phyloP scores from a whole-genome alignment of 2,797 vertebrate genomes.

The Apogon hyalosoma region DNA sequence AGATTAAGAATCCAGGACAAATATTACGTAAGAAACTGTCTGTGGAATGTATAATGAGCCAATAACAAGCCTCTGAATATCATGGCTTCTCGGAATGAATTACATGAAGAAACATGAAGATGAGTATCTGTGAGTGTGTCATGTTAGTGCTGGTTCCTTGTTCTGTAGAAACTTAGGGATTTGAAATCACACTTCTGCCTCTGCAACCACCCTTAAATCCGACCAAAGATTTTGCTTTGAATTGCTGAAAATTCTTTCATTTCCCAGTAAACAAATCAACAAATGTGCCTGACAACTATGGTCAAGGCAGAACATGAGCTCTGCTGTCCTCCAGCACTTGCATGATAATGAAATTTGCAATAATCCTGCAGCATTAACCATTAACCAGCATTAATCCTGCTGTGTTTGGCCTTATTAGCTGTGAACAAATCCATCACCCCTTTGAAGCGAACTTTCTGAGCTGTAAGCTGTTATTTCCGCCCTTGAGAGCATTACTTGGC shows the following conservation, averaged over 20 bases:
- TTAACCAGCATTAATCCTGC: conserved; percentile 60
- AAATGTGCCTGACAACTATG: conserved; percentile 5
- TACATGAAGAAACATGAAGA: not conserved
- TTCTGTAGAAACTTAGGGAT: not conserved
- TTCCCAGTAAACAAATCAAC: conserved; percentile 34
- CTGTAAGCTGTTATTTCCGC: conserved; percentile 56
- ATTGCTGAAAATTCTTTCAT: not conserved
- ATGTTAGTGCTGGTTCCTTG: not conserved
- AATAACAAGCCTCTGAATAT: conserved; percentile 1
- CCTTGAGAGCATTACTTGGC: conserved; percentile 37
- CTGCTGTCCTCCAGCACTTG: conserved; percentile 13
- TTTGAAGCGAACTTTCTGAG: conserved; percentile 47
- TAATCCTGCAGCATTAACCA: conserved; percentile 52
- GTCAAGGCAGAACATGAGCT: conserved; percentile 10
- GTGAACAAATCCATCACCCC: conserved; percentile 40
- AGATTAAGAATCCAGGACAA: conserved; percentile 24
- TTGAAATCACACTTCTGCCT: conserved; percentile 8
- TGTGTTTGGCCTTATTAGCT: conserved; percentile 57
- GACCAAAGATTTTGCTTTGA: not conserved
- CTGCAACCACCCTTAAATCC: not conserved
- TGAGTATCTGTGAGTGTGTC: not conserved
- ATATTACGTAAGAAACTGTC: conserved; percentile 28
- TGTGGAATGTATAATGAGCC: conserved; percentile 11
- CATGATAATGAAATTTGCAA: conserved; percentile 41
- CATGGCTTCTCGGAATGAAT: conserved; percentile 10